Evolutionary conservation across 2,888 invertebrate species (phyloP), one percentile per base, ranked within the genome.

Genomic region (Notodonta ziczac): DNA sequence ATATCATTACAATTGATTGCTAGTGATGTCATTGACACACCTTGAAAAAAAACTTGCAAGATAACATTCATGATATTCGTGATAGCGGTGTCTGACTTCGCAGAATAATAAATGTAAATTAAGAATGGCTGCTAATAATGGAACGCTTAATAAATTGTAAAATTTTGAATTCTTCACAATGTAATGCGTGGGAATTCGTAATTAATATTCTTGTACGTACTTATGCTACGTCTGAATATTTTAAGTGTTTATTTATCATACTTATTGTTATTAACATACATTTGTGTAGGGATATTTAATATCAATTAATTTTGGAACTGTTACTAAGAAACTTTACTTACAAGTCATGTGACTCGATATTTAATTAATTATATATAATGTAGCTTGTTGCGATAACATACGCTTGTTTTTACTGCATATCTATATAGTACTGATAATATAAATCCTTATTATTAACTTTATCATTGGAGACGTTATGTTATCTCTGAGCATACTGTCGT

Each of bases 381-480:
- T 9, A 60, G 56, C 64, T 66, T 60, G 60, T 60, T 46, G 42
- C 59, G 70, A 75, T 74, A 66, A 61, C 58, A 53, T 65, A 61
- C 58, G 57, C 56, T 70, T 67, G 66, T 64, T 60, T 60, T 63
- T 61, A 69, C 60, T 60, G 50, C 60, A 61, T 80, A 77, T 80
- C 76, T 74, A 61, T 70, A 60, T 73, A 72, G 67, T 69, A 57
- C 59, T 70, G 80, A 82, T 81, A 82, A 75, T 74, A 67, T 71
- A 76, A 81, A 81, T 82, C 76, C 79, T 72, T 60, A 67, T 76
- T 62, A 78, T 81, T 78, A 68, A 76, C 69, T 73, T 83, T 84
- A 84, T 83, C 83, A 70, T 74, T 74, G 61, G 63, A 64, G 73
- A 74, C 69, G 73, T 67, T 53, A 52, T 59, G 58, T 77, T 75